Evolutionary conservation across 2,113 vertebrate species (phyloP).

Genomic region (Saccopteryx leptura): DNA sequence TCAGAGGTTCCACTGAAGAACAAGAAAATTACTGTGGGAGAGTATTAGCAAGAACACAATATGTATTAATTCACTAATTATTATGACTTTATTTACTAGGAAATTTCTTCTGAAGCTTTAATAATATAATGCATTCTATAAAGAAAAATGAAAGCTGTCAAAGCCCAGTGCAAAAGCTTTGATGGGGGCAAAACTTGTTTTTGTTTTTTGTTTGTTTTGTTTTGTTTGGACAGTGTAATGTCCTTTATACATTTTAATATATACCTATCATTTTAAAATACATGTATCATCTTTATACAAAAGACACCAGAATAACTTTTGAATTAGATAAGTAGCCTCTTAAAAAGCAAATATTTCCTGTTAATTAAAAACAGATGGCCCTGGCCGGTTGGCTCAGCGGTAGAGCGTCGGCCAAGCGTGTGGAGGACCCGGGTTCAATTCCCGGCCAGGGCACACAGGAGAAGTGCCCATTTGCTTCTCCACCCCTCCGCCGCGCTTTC

Average conservation of each 20-base stretch:
- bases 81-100: not conserved
- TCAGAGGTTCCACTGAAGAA: not conserved
- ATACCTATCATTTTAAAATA: not conserved
- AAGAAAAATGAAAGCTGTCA: not conserved
- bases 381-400: no score
- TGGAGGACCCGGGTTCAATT: no score
- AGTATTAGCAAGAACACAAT: not conserved
- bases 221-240: not conserved
- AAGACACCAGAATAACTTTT: conserved; percentile 10
- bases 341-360: not conserved
- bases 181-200: not conserved
- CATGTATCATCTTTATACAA: not conserved
- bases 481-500: no score
- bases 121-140: not conserved
- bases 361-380: conserved; percentile 63
- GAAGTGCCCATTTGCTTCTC: no score
- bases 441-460: no score
- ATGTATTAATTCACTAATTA: not conserved
- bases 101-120: not conserved
- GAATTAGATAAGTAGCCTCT: not conserved
- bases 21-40: not conserved
- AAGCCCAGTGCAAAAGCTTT: not conserved
- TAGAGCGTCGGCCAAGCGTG: no score
- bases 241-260: not conserved
- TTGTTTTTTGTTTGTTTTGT: not conserved